Percentiles rank a stretch among this genome's conserved stretches.
phyloP scores from a whole-genome alignment of 2,888 invertebrate species.

The Allophyes oxyacanthae region DNA sequence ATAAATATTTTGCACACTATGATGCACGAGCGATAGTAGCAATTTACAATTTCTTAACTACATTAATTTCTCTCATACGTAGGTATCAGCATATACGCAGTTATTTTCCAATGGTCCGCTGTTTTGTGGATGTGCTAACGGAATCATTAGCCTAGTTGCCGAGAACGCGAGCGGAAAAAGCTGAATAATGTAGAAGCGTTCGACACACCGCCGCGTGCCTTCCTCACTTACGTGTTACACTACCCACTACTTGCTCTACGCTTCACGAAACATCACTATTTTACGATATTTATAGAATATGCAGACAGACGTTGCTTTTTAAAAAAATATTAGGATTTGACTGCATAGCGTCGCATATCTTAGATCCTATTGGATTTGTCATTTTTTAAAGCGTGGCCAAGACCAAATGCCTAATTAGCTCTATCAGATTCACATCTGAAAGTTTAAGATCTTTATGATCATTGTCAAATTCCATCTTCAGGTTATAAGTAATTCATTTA shows the following conservation, averaged over 20 bases:
- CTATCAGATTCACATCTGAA: neutral
- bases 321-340: neutral
- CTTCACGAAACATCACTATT: conserved; percentile 62
- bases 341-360: neutral
- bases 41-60: conserved; percentile 7
- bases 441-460: neutral
- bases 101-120: conserved; percentile 79
- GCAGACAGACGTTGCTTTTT: conserved; percentile 14
- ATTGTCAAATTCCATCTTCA: too few relatives aligned
- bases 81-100: conserved; percentile 71
- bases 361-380: neutral
- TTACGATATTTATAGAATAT: conserved; percentile 42
- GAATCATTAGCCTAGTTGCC: conserved; percentile 86
- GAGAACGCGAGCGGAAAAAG: conserved; percentile 82
- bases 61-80: conserved; percentile 59
- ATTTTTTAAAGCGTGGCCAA: neutral
- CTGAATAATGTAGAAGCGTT: conserved; percentile 78
- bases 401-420: neutral
- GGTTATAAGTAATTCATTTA: neutral
- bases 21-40: neutral
- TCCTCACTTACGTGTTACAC: conserved; percentile 43
- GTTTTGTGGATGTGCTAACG: conserved; percentile 87
- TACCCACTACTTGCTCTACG: conserved; percentile 47
- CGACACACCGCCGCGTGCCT: conserved; percentile 57
- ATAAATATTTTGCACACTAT: neutral